Evolutionary conservation across 2,113 vertebrate genomes (phyloP).

Genomic region (Andinoacara biseriatus): DNA sequence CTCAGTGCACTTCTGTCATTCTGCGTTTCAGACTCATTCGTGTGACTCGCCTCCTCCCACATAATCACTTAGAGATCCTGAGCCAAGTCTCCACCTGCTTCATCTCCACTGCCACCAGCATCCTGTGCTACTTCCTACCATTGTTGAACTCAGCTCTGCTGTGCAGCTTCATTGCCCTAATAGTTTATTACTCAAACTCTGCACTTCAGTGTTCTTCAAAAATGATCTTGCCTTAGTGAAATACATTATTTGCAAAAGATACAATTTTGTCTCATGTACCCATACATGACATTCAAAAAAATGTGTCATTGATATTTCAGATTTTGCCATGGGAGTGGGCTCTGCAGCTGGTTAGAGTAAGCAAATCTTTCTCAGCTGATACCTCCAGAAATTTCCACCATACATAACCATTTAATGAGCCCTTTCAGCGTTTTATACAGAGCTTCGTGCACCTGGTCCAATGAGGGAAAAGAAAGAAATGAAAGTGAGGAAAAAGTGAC

Average conservation of each 20-base stretch:
- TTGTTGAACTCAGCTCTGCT: no score
- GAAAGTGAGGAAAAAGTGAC: not conserved
- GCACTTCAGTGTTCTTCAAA: not conserved
- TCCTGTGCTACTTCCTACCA: not conserved
- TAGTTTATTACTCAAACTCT: not conserved
- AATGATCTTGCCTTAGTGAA: not conserved
- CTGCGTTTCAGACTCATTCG: not conserved
- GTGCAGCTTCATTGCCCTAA: no score
- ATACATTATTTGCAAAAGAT: fast-evolving
- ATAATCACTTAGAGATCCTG: not conserved
- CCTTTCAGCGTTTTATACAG: not conserved
- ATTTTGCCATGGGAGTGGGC: not conserved
- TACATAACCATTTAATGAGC: no score
- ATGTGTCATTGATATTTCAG: no score
- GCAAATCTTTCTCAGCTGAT: not conserved
- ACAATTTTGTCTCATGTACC: fast-evolving
- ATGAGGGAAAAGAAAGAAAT: not conserved
- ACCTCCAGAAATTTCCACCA: not conserved
- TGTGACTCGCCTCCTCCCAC: not conserved
- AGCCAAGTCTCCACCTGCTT: not conserved
- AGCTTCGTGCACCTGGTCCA: not conserved
- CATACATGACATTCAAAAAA: not conserved
- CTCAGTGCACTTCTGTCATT: not conserved
- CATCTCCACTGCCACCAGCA: not conserved
- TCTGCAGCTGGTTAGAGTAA: not conserved